Percentiles rank a stretch among this genome's conserved stretches.
Conservation (phyloP, 2,888 invertebrate genomes). For the Oscheius sp. region DNA sequence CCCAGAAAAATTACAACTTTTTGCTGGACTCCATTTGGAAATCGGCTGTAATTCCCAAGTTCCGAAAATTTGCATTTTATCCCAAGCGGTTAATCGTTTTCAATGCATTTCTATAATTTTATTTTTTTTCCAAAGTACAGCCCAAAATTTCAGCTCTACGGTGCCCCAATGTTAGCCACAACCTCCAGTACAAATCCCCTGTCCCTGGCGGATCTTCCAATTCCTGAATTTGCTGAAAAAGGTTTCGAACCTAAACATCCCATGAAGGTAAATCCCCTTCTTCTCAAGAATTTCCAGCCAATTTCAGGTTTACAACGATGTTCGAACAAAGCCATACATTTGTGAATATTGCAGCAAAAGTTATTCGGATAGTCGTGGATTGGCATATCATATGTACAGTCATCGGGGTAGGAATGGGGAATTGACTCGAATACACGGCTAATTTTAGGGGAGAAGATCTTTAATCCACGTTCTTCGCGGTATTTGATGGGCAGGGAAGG, state of each 20-base stretch:
- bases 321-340: conserved; percentile 71
- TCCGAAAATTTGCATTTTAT: too few species aligned
- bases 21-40: too few species aligned
- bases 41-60: too few species aligned
- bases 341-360: conserved; percentile 73
- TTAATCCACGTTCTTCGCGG: conserved; percentile 70
- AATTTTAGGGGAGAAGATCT: conserved; percentile 63
- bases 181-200: conserved; percentile 39
- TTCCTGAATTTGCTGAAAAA: conserved; percentile 65
- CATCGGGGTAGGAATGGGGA: conserved; percentile 47
- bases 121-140: background rate
- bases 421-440: background rate
- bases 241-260: conserved; percentile 71
- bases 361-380: conserved; percentile 66
- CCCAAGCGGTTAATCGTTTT: too few species aligned
- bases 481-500: conserved; percentile 70
- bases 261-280: conserved; percentile 42
- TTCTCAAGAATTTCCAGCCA: background rate
- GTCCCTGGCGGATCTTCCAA: conserved; percentile 61
- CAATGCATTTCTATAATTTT: background rate
- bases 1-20: too few species aligned
- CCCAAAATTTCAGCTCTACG: conserved; percentile 21
- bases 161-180: conserved; percentile 36
- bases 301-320: conserved; percentile 66
- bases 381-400: conserved; percentile 72